Conservation (phyloP, 2,113 vertebrate species). For the Rhinolophus ferrumequinum region DNA sequence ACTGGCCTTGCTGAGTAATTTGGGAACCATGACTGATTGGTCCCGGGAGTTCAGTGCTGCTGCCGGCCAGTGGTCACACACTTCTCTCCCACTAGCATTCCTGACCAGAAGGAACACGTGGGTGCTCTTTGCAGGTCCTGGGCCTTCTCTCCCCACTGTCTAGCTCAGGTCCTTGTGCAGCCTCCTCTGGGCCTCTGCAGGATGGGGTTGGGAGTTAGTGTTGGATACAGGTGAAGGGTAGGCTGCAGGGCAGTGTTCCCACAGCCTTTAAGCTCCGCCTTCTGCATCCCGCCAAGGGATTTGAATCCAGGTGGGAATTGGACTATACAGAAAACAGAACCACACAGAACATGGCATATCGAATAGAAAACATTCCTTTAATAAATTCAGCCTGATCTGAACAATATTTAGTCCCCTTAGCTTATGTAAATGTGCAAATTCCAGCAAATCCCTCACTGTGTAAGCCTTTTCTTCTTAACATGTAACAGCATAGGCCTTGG, state of each 20-base stretch:
- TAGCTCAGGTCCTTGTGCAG: background rate
- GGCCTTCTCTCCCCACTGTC: background rate
- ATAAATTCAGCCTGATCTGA: background rate
- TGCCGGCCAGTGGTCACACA: background rate
- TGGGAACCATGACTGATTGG: background rate
- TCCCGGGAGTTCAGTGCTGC: background rate
- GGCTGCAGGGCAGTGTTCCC: background rate
- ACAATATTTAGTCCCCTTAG: background rate
- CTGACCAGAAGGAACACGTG: background rate
- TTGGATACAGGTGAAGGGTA: background rate
- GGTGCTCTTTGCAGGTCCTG: background rate
- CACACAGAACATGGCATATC: background rate
- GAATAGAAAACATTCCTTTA: background rate
- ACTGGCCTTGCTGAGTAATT: background rate
- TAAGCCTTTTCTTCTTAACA: slow-evolving; percentile 12
- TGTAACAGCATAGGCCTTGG: background rate
- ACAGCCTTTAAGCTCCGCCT: background rate
- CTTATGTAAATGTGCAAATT: background rate
- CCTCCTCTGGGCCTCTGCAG: background rate
- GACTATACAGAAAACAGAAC: background rate
- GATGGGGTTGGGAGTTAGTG: background rate
- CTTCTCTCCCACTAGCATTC: too few relatives aligned
- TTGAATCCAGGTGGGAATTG: background rate
- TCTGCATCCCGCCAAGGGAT: background rate
- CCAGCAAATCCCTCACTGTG: background rate